These are phyloP conservation scores for Nipponia nippon DNA, from an alignment of 2,113 vertebrate genomes.

Conservation along the genomic window DNA sequence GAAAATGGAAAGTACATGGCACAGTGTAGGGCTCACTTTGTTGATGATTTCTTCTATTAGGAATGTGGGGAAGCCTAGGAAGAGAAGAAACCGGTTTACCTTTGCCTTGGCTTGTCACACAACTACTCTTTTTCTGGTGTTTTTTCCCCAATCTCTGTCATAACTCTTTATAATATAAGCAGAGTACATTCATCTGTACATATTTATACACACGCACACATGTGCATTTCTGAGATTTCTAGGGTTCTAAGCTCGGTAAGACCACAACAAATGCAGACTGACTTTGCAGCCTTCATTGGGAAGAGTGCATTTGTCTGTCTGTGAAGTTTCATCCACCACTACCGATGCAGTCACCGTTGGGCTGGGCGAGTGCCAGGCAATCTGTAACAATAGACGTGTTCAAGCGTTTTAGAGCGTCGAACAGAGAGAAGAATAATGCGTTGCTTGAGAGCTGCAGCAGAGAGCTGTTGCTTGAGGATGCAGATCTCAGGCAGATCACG, in stretches of 20 bases:
- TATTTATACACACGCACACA: background rate
- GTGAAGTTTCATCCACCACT: background rate
- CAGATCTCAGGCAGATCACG: background rate
- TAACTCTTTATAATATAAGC: background rate
- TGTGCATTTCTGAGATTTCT: background rate
- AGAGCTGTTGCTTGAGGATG: background rate
- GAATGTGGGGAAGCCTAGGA: background rate
- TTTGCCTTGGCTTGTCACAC: background rate
- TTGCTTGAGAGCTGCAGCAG: constrained; percentile 6
- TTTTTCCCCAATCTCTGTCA: background rate
- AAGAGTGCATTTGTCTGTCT: background rate
- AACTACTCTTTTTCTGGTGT: background rate
- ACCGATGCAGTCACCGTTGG: background rate
- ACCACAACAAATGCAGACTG: background rate
- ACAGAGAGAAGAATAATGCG: background rate
- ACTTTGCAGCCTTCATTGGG: background rate
- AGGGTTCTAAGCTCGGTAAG: background rate
- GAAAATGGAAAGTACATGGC: background rate
- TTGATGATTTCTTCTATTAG: background rate
- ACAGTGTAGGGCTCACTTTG: background rate
- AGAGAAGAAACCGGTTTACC: background rate
- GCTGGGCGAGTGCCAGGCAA: background rate
- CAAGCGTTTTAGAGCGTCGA: background rate
- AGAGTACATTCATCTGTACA: background rate
- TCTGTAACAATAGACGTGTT: background rate